Evolutionary conservation across 2,888 invertebrate genomes (phyloP).

Genomic region (Bhutanitis thaidina): DNA sequence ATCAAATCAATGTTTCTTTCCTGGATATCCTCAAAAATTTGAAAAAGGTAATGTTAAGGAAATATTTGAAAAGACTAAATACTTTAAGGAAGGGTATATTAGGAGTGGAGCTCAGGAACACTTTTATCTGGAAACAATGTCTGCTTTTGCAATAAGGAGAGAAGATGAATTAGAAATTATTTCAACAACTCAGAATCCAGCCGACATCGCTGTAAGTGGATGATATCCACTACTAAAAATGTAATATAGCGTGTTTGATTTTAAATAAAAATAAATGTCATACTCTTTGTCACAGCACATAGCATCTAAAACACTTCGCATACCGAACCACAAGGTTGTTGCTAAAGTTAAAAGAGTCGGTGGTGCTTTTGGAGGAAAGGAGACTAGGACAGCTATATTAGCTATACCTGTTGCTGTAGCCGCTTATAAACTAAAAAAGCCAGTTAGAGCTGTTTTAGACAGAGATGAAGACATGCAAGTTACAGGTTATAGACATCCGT

Average conservation of each 20-base stretch:
- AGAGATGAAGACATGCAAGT: conserved; percentile 93
- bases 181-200: conserved; percentile 89
- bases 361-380: conserved; percentile 95
- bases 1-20: conserved; percentile 82
- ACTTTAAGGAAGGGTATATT: conserved; percentile 84
- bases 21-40: conserved; percentile 74
- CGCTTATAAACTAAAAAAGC: conserved; percentile 84
- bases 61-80: conserved; percentile 82
- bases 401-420: conserved; percentile 86
- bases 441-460: conserved; percentile 88
- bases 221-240: no score
- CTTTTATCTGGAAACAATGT: conserved; percentile 92
- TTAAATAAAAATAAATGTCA: background rate
- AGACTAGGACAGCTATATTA: conserved; percentile 81
- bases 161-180: conserved; percentile 93
- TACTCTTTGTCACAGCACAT: conserved; percentile 67
- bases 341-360: conserved; percentile 88
- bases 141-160: conserved; percentile 82
- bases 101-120: conserved; percentile 92
- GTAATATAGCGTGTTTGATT: background rate
- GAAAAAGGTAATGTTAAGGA: conserved; percentile 83
- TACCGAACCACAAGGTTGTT: conserved; percentile 84
- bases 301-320: conserved; percentile 81
- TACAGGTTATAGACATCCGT: conserved; percentile 90
- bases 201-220: conserved; percentile 82